phyloP scores from a whole-genome alignment of 2,797 vertebrate genomes.

The Siniperca obscura region DNA sequence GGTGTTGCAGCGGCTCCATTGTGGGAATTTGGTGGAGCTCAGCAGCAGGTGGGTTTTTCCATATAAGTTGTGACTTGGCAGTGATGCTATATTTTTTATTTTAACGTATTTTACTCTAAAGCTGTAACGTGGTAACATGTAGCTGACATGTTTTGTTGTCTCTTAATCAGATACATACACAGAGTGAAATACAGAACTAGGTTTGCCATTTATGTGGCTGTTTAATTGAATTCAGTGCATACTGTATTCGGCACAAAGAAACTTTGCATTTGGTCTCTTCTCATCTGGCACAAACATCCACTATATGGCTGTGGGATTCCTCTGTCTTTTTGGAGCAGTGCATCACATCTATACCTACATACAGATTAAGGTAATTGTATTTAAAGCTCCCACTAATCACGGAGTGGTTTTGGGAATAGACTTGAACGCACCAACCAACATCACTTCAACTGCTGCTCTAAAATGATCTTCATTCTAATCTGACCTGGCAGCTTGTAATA shows the following conservation, averaged over 20 bases:
- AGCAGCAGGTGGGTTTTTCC: constrained; percentile 16
- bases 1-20: not conserved
- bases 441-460: constrained; percentile 32
- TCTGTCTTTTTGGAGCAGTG: not conserved
- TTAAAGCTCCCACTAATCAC: constrained; percentile 35
- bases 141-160: not conserved
- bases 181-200: not conserved
- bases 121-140: not conserved
- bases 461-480: constrained; percentile 54
- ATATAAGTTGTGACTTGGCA: not conserved
- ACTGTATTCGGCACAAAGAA: not conserved
- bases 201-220: not conserved
- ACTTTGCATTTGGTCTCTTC: no score
- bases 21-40: constrained; percentile 19
- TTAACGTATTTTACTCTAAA: not conserved
- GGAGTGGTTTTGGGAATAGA: constrained; percentile 27
- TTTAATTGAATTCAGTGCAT: not conserved
- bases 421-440: constrained; percentile 11
- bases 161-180: not conserved
- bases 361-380: constrained; percentile 3
- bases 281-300: not conserved
- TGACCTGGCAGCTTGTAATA: constrained; percentile 66
- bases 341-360: not conserved
- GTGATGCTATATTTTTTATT: not conserved
- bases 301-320: not conserved